A percentile compares a stretch with the other conserved stretches of the same genome.
Conservation (phyloP, 2,797 vertebrate genomes). For the Xenops minutus region DNA sequence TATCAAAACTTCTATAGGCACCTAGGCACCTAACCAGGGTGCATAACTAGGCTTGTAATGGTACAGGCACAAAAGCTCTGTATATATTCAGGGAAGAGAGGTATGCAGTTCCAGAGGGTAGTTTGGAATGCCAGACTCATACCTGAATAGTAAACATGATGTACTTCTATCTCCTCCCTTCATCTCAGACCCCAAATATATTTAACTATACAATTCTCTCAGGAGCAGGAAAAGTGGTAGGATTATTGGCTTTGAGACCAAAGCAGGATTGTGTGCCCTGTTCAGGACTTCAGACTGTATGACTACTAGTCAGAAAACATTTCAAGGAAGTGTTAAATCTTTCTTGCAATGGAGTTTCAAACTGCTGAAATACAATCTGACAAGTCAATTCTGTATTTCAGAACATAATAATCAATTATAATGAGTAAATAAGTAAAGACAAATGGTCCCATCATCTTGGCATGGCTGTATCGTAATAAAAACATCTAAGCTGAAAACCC, state of each 20-base stretch:
- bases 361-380: not conserved
- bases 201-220: not conserved
- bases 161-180: not conserved
- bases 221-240: not conserved
- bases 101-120: not conserved
- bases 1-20: not conserved
- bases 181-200: not conserved
- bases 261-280: not conserved
- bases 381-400: not conserved
- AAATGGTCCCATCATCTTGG: not conserved
- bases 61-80: not conserved
- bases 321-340: not conserved
- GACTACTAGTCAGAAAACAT: not conserved
- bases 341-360: not conserved
- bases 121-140: not conserved
- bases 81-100: not conserved
- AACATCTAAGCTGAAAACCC: not conserved
- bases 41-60: not conserved
- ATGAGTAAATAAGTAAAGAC: not conserved
- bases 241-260: not conserved
- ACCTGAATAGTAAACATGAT: not conserved
- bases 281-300: not conserved
- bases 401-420: not conserved
- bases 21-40: not conserved
- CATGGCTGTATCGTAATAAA: not conserved